Conservation (phyloP, 92 coral and sea anemone species). For the Nematostella vectensis region DNA sequence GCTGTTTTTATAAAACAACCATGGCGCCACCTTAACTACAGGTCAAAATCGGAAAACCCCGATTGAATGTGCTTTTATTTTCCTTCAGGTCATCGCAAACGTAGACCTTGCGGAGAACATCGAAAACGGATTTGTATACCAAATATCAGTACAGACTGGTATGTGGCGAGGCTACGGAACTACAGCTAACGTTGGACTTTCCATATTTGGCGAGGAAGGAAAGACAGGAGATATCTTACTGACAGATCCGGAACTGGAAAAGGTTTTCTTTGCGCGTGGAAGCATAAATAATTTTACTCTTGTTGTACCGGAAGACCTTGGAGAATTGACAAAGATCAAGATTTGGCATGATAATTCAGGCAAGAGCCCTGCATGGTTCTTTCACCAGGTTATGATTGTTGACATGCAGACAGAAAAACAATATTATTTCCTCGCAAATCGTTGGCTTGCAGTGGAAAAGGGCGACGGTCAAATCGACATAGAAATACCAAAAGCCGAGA, state of each 20-base stretch:
- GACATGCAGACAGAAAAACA: slow-evolving; percentile 40
- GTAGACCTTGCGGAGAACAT: slow-evolving; percentile 35
- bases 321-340: slow-evolving; percentile 43
- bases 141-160: slow-evolving; percentile 64
- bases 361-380: slow-evolving; percentile 67
- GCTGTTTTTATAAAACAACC: too few relatives aligned
- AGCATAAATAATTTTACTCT: slow-evolving; percentile 74
- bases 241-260: slow-evolving; percentile 46
- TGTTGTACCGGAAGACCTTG: slow-evolving; percentile 44
- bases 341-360: slow-evolving; percentile 87
- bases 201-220: slow-evolving; percentile 57
- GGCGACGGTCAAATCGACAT: slow-evolving; percentile 58
- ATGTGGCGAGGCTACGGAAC: slow-evolving; percentile 88
- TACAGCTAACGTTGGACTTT: slow-evolving; percentile 61
- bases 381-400: slow-evolving; percentile 43
- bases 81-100: slow-evolving; percentile 66
- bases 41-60: too few relatives aligned
- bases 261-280: slow-evolving; percentile 69
- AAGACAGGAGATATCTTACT: slow-evolving; percentile 42
- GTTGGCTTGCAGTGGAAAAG: slow-evolving; percentile 82
- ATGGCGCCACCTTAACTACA: too few relatives aligned
- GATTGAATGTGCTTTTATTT: too few relatives aligned
- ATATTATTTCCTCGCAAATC: slow-evolving; percentile 54
- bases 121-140: slow-evolving; percentile 44
- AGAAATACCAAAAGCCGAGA: slow-evolving; percentile 50